Conservation (phyloP, 2,797 vertebrate genomes). For the Otolemur crassicaudatus region DNA sequence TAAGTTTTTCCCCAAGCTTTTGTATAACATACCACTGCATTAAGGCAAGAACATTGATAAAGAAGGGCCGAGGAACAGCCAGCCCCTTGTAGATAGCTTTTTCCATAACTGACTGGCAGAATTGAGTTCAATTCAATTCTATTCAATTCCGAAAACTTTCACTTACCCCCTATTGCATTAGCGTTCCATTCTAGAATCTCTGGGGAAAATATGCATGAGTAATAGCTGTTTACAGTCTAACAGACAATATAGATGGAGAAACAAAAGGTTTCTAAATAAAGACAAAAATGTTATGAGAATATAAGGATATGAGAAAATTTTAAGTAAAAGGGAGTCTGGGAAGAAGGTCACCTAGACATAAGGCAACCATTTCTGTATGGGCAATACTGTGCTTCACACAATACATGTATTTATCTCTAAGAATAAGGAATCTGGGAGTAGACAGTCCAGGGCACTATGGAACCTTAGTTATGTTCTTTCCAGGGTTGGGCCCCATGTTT, state of each 20-base stretch:
- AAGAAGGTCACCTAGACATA: not conserved
- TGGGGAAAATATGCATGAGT: not conserved
- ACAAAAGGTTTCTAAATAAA: not conserved
- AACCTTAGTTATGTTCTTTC: not conserved
- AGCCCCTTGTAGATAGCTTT: not conserved
- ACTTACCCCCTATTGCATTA: not conserved
- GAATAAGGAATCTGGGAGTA: not conserved
- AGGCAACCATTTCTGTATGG: not conserved
- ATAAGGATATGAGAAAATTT: not conserved
- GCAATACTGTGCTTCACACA: not conserved
- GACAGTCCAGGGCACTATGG: not conserved
- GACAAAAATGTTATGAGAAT: not conserved
- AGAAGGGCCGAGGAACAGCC: not conserved
- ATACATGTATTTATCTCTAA: not conserved
- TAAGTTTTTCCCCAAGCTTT: not conserved
- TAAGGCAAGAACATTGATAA: not conserved
- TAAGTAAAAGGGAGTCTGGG: not conserved
- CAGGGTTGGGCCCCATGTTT: not conserved
- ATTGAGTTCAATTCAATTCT: not conserved
- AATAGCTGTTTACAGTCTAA: not conserved
- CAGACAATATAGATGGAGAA: not conserved
- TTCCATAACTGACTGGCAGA: not conserved
- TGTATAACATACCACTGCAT: not conserved
- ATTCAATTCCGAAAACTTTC: conserved; percentile 12
- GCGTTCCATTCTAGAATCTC: not conserved